A percentile compares a stretch with the other conserved stretches of the same genome.
Evolutionary conservation across 2,113 vertebrate genomes (phyloP).

Genomic region (Microtus oregoni): DNA sequence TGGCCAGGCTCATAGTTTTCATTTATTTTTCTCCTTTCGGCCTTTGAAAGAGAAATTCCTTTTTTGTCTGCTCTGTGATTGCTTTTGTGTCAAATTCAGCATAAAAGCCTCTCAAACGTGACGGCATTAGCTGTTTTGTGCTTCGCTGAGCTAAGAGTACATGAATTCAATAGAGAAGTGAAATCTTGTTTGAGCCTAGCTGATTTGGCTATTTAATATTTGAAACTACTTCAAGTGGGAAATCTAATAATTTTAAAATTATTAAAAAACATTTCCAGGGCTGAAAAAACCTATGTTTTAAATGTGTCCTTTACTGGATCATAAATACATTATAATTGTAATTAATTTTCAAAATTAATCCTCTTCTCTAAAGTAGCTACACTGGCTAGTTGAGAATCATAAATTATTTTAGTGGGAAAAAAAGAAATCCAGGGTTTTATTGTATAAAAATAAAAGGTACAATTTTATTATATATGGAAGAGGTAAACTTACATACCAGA

Average conservation of each 20-base stretch:
- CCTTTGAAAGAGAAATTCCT: constrained; percentile 77
- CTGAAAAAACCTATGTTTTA: constrained; percentile 77
- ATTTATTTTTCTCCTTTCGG: constrained; percentile 45
- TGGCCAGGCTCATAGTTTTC: constrained; percentile 43
- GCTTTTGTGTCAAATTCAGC: constrained; percentile 83
- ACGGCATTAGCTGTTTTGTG: constrained; percentile 83
- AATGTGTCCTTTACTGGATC: constrained; percentile 60
- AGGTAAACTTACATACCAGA: not conserved
- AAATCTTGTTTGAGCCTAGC: constrained; percentile 75
- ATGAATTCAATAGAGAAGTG: constrained; percentile 81
- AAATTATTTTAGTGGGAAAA: constrained; percentile 49
- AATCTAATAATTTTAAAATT: constrained; percentile 79
- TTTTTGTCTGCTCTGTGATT: constrained; percentile 83
- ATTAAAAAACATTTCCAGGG: constrained; percentile 76
- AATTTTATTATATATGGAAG: not conserved
- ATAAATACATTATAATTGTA: constrained; percentile 53
- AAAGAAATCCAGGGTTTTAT: not conserved
- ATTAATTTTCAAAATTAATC: constrained; percentile 62
- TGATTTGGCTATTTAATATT: constrained; percentile 79
- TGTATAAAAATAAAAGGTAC: not conserved
- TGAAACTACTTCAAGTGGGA: constrained; percentile 71
- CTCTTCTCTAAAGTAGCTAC: not conserved
- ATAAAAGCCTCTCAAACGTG: constrained; percentile 83
- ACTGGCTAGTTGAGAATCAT: not conserved
- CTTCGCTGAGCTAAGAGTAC: constrained; percentile 83